Conservation (phyloP, 2,113 vertebrate genomes). For the Perca fluviatilis region DNA sequence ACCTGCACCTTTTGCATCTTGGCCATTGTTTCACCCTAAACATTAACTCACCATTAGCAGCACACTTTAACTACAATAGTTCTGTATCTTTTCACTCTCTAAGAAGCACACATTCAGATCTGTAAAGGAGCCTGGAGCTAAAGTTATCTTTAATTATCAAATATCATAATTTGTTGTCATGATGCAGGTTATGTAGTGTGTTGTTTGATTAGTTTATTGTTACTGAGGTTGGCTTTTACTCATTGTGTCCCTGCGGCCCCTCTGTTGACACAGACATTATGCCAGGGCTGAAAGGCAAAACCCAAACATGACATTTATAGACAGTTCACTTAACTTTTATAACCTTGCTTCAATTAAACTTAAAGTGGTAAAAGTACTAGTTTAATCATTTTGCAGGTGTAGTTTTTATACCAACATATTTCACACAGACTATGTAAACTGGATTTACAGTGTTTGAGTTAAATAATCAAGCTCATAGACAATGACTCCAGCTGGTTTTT, state of each 20-base stretch:
- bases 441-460: conserved; percentile 1
- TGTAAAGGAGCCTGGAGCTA: background rate
- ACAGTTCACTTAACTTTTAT: background rate
- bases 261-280: conserved; percentile 50
- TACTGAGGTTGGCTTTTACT: background rate
- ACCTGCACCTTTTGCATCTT: conserved; percentile 34
- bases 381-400: background rate
- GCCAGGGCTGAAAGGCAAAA: conserved; percentile 24
- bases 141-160: conserved; percentile 8
- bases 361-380: background rate
- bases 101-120: background rate
- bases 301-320: conserved; percentile 31
- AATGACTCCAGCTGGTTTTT: conserved; percentile 39
- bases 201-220: background rate
- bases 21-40: conserved; percentile 47
- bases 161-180: background rate
- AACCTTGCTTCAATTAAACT: conserved; percentile 10
- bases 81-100: background rate
- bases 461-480: conserved; percentile 24
- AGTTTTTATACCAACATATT: background rate
- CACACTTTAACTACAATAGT: background rate
- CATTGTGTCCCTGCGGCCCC: background rate
- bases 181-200: background rate
- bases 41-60: conserved; percentile 9
- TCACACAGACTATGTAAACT: background rate